Conservation (phyloP, 2,113 vertebrate genomes). For the Pristiophorus japonicus region DNA sequence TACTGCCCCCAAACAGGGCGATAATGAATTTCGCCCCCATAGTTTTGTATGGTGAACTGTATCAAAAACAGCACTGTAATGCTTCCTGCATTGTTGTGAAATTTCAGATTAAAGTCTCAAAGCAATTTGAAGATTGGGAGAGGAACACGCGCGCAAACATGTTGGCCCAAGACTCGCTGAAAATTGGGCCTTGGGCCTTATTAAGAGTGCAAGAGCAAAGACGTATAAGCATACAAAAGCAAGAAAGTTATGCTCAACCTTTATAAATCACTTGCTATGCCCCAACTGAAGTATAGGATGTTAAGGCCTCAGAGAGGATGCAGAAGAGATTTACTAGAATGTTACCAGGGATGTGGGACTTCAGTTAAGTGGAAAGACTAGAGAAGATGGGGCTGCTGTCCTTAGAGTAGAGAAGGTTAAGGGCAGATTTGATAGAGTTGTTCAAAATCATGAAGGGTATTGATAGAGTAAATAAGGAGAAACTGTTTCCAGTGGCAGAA, state of each 20-base stretch:
- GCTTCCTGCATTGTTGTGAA: neutral
- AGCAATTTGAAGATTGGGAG: neutral
- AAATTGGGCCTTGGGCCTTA: neutral
- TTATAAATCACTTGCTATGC: no score
- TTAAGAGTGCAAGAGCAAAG: neutral
- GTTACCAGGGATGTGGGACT: neutral
- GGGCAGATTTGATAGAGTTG: no score
- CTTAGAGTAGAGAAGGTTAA: no score
- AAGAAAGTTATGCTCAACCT: no score
- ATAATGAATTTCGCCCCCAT: no score
- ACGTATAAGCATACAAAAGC: no score
- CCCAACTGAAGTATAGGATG: neutral
- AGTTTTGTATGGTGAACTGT: neutral
- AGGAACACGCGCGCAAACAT: neutral
- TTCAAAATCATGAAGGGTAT: no score
- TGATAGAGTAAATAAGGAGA: no score
- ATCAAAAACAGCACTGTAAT: neutral
- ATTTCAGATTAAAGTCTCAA: neutral
- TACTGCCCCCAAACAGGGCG: no score
- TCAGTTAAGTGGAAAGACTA: no score
- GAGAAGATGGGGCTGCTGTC: no score
- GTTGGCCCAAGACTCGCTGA: neutral
- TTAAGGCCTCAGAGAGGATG: neutral
- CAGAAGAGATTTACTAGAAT: neutral
- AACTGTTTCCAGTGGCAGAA: no score